Evolutionary conservation across 2,888 invertebrate genomes (phyloP).

Genomic region (Sesia apiformis): DNA sequence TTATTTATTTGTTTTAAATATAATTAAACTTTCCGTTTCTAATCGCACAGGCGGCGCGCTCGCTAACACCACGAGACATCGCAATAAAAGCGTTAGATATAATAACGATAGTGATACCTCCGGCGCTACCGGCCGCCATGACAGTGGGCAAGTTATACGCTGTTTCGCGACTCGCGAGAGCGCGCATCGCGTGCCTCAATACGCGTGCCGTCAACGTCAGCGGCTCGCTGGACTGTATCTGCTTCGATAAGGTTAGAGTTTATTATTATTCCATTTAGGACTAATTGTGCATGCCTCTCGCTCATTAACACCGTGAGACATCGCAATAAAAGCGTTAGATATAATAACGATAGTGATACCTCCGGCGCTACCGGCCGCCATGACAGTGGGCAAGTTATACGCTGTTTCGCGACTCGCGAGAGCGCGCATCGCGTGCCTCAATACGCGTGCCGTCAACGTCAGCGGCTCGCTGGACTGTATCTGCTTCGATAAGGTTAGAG

Average conservation of each 20-base stretch:
- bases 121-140: conserved; percentile 97
- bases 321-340: conserved; percentile 87
- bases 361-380: conserved; percentile 95
- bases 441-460: conserved; percentile 94
- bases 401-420: conserved; percentile 88
- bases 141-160: conserved; percentile 95
- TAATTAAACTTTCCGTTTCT: background rate
- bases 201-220: conserved; percentile 95
- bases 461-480: conserved; percentile 92
- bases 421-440: conserved; percentile 90
- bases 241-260: conserved; percentile 86
- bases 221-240: conserved; percentile 90
- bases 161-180: conserved; percentile 84
- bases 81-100: conserved; percentile 89
- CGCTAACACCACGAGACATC: conserved; percentile 76
- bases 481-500: conserved; percentile 89
- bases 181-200: conserved; percentile 91
- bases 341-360: conserved; percentile 96
- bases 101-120: conserved; percentile 96
- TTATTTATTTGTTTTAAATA: too few species aligned
- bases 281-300: too few species aligned
- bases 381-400: conserved; percentile 95
- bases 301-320: conserved; percentile 75
- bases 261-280: background rate
- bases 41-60: conserved; percentile 69